Conservation (phyloP, 2,113 vertebrate species). For the Chloropsis cyanopogon region DNA sequence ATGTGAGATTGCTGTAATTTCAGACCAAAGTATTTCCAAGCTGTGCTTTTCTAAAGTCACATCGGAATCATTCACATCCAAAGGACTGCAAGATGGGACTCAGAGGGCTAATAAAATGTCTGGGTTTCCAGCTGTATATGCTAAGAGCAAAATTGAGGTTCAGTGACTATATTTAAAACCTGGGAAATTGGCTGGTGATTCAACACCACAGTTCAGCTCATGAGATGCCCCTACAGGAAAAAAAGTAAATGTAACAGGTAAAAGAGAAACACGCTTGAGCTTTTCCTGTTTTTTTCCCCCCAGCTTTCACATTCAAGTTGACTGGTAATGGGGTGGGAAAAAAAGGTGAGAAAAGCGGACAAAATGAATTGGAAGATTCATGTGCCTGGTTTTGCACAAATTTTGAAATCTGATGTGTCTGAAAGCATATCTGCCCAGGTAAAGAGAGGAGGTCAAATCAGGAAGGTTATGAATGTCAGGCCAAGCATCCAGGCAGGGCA, state of each 20-base stretch:
- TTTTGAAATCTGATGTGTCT: rapidly evolving
- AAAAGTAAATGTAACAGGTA: not conserved
- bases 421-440: rapidly evolving
- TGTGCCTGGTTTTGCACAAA: not conserved
- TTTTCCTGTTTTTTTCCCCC: rapidly evolving
- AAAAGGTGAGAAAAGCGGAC: not conserved
- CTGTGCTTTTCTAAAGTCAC: not conserved
- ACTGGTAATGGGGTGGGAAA: not conserved
- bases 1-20: not conserved
- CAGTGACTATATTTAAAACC: not conserved
- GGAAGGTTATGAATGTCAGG: not conserved
- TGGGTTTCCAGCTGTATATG: not conserved
- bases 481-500: not conserved
- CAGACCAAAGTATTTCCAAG: not conserved
- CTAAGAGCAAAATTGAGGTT: not conserved
- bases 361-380: not conserved
- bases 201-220: not conserved
- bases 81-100: not conserved
- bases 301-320: not conserved
- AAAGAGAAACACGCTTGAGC: not conserved
- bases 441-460: not conserved
- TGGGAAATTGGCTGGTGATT: not conserved
- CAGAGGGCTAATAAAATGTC: not conserved
- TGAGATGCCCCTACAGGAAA: not conserved
- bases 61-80: rapidly evolving